Percentiles rank a stretch among this genome's conserved stretches.
These are phyloP conservation scores for Halichoeres trimaculatus DNA, from an alignment of 2,113 vertebrate genomes.

Conservation along the genomic window DNA sequence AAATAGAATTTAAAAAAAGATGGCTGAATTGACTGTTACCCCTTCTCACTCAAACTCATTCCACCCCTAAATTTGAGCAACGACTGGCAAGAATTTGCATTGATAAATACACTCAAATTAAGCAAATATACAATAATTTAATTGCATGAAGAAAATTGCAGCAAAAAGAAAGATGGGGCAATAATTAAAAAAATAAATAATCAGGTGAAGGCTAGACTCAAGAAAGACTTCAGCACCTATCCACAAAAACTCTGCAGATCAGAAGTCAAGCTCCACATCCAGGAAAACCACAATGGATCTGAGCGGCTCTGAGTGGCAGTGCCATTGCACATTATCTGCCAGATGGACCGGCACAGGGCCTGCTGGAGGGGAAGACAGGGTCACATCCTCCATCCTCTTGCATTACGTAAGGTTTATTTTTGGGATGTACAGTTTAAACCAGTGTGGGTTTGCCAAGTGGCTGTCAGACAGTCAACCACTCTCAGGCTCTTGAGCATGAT, in stretches of 20 bases:
- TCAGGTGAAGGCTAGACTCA: neutral
- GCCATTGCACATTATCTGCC: slow-evolving; percentile 56
- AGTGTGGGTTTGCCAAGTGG: slow-evolving; percentile 63
- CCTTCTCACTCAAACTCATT: no score
- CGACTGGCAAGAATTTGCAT: no score
- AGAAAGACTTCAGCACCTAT: neutral
- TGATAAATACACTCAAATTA: no score
- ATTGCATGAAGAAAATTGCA: no score
- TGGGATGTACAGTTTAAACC: slow-evolving; percentile 70
- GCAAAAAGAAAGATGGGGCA: neutral
- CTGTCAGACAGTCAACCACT: slow-evolving; percentile 57
- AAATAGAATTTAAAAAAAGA: no score
- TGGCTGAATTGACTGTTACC: no score
- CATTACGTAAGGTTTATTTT: slow-evolving; percentile 78
- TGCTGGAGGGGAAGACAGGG: slow-evolving; percentile 69
- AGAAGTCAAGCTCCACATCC: slow-evolving; percentile 7
- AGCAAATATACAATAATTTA: no score
- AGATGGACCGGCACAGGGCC: slow-evolving; percentile 72
- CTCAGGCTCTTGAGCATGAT: slow-evolving; percentile 42
- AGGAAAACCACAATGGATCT: slow-evolving; percentile 41
- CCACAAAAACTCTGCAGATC: neutral
- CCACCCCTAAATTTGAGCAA: no score
- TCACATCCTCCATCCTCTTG: slow-evolving; percentile 68
- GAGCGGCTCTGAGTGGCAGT: slow-evolving; percentile 31
- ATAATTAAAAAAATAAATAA: neutral